A percentile compares a stretch with the other conserved stretches of the same genome.
Evolutionary conservation across 2,797 vertebrate species (phyloP).

Genomic region (Podarcis siculus): DNA sequence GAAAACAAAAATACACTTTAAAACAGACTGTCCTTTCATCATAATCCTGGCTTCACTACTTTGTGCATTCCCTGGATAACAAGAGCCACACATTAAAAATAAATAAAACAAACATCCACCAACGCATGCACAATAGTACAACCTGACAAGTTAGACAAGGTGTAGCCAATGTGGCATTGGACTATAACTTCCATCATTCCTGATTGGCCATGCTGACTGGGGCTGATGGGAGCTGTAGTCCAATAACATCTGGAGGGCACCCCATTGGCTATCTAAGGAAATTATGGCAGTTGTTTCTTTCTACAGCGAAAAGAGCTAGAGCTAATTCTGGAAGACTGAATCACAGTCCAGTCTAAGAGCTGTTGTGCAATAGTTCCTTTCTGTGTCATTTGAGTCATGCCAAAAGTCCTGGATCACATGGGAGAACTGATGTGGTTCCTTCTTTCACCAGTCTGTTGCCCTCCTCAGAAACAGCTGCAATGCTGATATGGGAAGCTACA

Average conservation of each 20-base stretch:
- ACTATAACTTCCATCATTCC: no score
- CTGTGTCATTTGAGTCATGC: not conserved
- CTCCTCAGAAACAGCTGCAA: not conserved
- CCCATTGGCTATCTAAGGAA: not conserved
- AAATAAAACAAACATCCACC: not conserved
- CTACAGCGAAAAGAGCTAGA: not conserved
- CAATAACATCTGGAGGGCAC: no score
- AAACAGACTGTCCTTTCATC: not conserved
- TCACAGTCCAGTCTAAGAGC: not conserved
- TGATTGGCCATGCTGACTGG: no score
- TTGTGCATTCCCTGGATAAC: not conserved
- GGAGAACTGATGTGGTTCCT: not conserved
- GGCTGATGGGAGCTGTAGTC: no score
- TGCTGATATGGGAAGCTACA: not conserved
- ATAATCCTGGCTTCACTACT: not conserved
- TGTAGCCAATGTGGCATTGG: no score
- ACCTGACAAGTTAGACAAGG: not conserved
- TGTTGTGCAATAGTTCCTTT: not conserved
- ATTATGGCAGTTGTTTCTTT: not conserved
- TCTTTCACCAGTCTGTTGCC: not conserved
- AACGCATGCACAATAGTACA: not conserved
- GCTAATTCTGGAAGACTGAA: not conserved
- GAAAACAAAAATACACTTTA: not conserved
- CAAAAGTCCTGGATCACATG: not conserved
- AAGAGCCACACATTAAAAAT: not conserved